Evolutionary conservation across 2,797 vertebrate genomes (phyloP).

Genomic region (Argya squamiceps): DNA sequence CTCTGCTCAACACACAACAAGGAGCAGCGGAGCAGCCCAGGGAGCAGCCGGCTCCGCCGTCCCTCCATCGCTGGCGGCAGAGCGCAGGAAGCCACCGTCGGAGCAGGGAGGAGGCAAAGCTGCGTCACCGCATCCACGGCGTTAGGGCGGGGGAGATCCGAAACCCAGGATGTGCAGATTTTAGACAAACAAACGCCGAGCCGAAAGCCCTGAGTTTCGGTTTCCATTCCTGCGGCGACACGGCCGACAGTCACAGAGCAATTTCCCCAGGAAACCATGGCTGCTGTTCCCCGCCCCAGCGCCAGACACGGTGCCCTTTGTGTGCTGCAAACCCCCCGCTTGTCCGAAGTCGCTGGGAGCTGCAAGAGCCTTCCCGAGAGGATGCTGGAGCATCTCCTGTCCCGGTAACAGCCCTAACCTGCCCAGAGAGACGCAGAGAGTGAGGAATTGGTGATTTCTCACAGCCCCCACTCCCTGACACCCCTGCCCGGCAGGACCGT

Average conservation of each 20-base stretch:
- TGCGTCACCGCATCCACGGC: neutral
- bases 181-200: neutral
- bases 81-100: neutral
- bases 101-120: neutral
- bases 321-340: neutral
- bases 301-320: neutral
- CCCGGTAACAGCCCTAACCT: neutral
- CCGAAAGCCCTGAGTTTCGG: neutral
- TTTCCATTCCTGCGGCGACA: neutral
- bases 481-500: neutral
- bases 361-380: fast-evolving
- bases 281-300: neutral
- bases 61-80: neutral
- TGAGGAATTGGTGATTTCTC: neutral
- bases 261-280: neutral
- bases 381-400: neutral
- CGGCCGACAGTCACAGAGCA: no score
- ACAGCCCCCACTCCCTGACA: neutral
- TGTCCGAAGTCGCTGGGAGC: neutral
- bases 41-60: neutral
- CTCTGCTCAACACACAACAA: fast-evolving
- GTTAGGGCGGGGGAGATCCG: neutral
- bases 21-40: neutral
- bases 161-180: neutral
- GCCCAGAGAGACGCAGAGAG: neutral